phyloP scores from a whole-genome alignment of 1,140 invertebrate genomes.

The Solenopsis fugax region DNA sequence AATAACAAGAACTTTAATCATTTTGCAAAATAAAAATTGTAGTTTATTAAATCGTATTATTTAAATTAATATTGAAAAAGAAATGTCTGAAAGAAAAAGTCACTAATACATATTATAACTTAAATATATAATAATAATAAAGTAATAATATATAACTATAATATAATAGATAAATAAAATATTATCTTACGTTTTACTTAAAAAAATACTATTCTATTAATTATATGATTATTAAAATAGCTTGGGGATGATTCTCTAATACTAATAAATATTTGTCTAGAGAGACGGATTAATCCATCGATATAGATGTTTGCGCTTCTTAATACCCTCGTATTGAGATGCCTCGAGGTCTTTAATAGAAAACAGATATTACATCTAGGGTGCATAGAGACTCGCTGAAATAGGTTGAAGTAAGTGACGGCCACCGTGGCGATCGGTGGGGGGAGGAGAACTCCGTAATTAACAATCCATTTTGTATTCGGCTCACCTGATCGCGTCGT shows the following conservation, averaged over 20 bases:
- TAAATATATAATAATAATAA: no score
- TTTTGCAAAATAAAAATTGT: not conserved
- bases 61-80: conserved; percentile 10
- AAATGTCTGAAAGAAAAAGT: not conserved
- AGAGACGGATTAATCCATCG: not conserved
- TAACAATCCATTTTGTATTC: conserved; percentile 87
- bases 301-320: conserved; percentile 22
- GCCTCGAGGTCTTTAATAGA: conserved; percentile 16
- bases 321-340: not conserved
- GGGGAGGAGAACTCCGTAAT: conserved; percentile 76
- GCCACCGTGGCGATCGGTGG: conserved; percentile 55
- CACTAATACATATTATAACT: not conserved
- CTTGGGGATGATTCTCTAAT: not conserved
- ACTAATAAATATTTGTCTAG: not conserved
- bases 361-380: conserved; percentile 38
- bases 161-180: not conserved
- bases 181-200: not conserved
- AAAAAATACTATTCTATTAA: not conserved
- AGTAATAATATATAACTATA: no score
- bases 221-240: not conserved
- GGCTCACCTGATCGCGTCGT: conserved; percentile 85
- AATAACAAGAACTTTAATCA: not conserved
- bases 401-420: conserved; percentile 42
- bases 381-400: conserved; percentile 38
- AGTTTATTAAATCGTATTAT: not conserved